Evolutionary conservation across 2,113 vertebrate genomes (phyloP).

Genomic region (Asarcornis scutulata): DNA sequence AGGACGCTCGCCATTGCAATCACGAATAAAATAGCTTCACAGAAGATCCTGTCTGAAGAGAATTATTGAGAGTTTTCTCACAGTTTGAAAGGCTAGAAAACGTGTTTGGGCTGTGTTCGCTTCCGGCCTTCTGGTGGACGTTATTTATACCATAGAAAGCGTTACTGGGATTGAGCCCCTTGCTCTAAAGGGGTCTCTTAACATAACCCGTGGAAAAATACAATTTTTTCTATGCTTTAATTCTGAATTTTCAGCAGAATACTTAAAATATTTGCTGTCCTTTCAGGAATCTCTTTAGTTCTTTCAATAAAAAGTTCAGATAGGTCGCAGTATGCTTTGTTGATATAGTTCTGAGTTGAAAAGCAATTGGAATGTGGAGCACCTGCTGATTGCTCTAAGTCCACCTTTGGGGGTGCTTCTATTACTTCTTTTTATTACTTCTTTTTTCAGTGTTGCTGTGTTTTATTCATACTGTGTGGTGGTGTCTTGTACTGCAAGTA

Average conservation of each 20-base stretch:
- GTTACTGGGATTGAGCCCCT: background rate
- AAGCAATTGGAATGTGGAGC: background rate
- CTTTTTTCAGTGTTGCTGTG: background rate
- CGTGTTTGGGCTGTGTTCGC: no score
- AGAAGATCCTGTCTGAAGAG: no score
- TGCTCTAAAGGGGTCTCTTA: background rate
- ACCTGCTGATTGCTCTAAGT: background rate
- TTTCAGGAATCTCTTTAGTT: background rate
- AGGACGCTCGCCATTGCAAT: no score
- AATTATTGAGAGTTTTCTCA: no score
- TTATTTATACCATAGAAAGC: background rate
- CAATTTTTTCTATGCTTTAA: accelerated
- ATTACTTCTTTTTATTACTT: background rate
- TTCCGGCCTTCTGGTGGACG: no score
- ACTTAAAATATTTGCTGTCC: background rate
- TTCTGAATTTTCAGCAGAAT: accelerated
- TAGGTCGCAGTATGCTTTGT: background rate
- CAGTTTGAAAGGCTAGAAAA: no score
- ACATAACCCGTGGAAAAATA: accelerated
- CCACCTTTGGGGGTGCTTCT: no score
- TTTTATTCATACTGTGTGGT: background rate
- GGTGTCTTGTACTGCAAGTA: background rate
- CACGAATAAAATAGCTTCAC: no score
- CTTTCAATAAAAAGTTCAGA: background rate
- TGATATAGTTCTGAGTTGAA: background rate